Evolutionary conservation across 1,140 invertebrate species (phyloP).

Genomic region (Apis laboriosa): DNA sequence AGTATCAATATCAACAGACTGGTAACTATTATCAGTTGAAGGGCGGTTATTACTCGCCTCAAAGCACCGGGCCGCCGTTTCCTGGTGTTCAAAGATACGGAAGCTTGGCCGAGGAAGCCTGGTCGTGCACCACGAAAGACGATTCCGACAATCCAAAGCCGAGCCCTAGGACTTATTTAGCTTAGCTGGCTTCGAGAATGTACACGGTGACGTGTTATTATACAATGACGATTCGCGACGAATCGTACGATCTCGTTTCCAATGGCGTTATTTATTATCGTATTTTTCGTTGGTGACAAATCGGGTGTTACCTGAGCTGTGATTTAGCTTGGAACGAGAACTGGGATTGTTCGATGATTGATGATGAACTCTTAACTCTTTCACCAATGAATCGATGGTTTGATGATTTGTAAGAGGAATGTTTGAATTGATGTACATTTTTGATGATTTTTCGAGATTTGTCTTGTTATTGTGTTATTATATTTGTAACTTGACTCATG

Average conservation of each 20-base stretch:
- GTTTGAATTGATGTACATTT: not conserved
- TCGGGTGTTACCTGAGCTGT: not conserved
- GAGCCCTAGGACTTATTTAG: conserved; percentile 72
- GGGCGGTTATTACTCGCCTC: conserved; percentile 77
- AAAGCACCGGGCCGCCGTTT: conserved; percentile 75
- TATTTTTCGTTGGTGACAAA: not conserved
- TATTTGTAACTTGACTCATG: not conserved
- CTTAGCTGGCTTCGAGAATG: conserved; percentile 59
- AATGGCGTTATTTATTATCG: not conserved
- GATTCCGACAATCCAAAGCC: conserved; percentile 53
- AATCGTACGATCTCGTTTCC: not conserved
- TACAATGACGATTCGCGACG: not conserved
- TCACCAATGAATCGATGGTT: not conserved
- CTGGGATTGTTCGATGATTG: not conserved
- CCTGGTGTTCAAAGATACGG: conserved; percentile 78
- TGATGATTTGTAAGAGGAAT: not conserved
- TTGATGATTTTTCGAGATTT: not conserved
- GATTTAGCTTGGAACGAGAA: not conserved
- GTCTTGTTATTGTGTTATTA: not conserved
- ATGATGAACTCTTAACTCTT: not conserved
- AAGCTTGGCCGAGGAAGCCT: conserved; percentile 77
- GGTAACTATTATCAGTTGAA: conserved; percentile 73
- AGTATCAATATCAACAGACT: conserved; percentile 69
- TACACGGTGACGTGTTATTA: not conserved
- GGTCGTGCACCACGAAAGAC: conserved; percentile 67